Evolutionary conservation across 2,888 invertebrate genomes (phyloP).

Genomic region (Alloscopus bannaensis): DNA sequence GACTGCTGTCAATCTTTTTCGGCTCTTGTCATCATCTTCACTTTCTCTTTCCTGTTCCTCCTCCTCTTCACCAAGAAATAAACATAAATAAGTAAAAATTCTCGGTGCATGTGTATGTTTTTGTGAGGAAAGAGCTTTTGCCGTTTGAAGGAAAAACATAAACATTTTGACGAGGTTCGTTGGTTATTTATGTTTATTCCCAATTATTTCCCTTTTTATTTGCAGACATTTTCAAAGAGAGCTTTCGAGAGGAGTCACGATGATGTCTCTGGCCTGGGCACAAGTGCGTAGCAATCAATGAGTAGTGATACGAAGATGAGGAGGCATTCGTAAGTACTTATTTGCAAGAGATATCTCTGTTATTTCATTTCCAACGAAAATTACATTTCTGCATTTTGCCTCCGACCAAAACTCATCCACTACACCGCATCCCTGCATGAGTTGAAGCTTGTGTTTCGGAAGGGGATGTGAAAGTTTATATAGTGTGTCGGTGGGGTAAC

Average conservation of each 20-base stretch:
- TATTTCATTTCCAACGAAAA: background rate
- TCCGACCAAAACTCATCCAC: background rate
- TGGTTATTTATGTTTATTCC: slow-evolving; percentile 63
- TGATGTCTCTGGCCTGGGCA: background rate
- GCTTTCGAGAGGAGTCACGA: too few species aligned
- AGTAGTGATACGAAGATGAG: slow-evolving; percentile 23
- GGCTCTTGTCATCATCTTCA: slow-evolving; percentile 18
- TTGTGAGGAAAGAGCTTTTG: background rate
- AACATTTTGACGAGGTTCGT: slow-evolving; percentile 65
- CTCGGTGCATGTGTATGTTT: slow-evolving; percentile 8
- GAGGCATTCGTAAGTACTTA: too few species aligned
- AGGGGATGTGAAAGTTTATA: too few species aligned
- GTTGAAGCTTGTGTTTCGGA: too few species aligned
- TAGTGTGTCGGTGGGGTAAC: background rate
- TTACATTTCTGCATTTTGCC: slow-evolving; percentile 13
- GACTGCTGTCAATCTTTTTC: slow-evolving; percentile 39
- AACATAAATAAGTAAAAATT: slow-evolving; percentile 20
- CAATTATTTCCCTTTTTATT: slow-evolving; percentile 59
- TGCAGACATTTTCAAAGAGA: slow-evolving; percentile 18
- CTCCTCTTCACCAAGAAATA: background rate
- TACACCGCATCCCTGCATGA: too few species aligned
- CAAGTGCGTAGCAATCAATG: slow-evolving; percentile 37
- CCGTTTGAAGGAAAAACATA: slow-evolving; percentile 60
- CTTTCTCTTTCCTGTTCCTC: slow-evolving; percentile 9
- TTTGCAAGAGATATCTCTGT: slow-evolving; percentile 24